These are phyloP conservation scores for Cyclina sinensis DNA, from an alignment of 1,140 invertebrate genomes.

Conservation along the genomic window DNA sequence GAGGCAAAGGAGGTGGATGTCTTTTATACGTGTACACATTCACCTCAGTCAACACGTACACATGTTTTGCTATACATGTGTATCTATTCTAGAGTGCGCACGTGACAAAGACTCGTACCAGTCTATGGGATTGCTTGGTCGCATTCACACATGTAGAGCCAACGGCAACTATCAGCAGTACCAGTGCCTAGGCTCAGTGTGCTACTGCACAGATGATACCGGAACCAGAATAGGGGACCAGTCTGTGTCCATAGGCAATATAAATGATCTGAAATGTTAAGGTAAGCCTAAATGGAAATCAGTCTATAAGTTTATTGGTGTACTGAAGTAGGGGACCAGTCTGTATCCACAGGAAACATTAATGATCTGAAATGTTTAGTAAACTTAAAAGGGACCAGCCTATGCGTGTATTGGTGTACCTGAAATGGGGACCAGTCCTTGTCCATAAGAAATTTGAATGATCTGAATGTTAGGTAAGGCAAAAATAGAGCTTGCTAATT, in stretches of 20 bases:
- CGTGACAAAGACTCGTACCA: conserved; percentile 61
- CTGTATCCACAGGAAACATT: conserved; percentile 58
- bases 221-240: conserved; percentile 43
- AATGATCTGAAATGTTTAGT: conserved; percentile 55
- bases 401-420: no score
- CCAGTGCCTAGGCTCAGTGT: conserved; percentile 70
- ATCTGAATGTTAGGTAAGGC: no score
- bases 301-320: no score
- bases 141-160: conserved; percentile 53
- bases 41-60: no score
- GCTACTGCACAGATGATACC: conserved; percentile 68
- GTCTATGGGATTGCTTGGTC: conserved; percentile 25
- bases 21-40: no score
- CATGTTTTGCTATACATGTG: no score
- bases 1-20: no score
- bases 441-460: no score
- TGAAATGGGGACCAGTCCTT: no score
- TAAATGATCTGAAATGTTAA: conserved; percentile 63
- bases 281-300: neutral
- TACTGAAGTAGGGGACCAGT: conserved; percentile 1
- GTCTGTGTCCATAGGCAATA: conserved; percentile 61
- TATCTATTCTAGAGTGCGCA: conserved; percentile 68
- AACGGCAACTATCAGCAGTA: conserved; percentile 70
- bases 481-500: no score
- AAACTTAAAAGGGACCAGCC: no score